Base-by-base conservation (phyloP, 2,888 invertebrate genomes). In the Noctua janthe region DNA sequence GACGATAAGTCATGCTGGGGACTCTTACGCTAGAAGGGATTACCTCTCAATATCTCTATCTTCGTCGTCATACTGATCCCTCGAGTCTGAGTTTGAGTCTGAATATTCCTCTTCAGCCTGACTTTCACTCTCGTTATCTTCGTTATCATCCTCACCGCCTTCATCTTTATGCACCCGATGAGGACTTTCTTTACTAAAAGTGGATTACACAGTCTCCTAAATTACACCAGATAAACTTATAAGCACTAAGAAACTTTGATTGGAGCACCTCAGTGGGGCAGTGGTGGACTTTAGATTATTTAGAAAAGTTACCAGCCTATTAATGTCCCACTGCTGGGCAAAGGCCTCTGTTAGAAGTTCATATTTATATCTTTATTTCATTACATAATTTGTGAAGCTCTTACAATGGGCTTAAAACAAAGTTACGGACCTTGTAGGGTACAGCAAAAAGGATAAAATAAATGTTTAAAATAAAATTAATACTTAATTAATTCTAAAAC, bases 11-110 rank as follows among this genome's bases (percentile, higher is more conserved):
- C 15, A 56, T n/a, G 23, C 75, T 23, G 13, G 29, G 5, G 6
- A 51, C 13, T 15, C 8, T n/a, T 39, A 56, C 15, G 11, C 5
- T 59, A 29, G 11, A 67, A 54, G 8, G 17, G 54, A 35, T 56
- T 91, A 95, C 95, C 94, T 94, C 87, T 94, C 92, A 75, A 94
- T 88, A 78, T 75, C 82, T 59, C 89, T 92, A 72, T 93, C 91
- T 69, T 92, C 91, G 23, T 94, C 93, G 15, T 95, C 93, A 82
- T 94, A 91, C 15, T 94, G 91, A 62, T 93, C 93, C 56, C 90
- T 92, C 6, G 87, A 84, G 43, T 43, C 43, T 43, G 43, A 43
- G 43, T 43, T 43, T 7, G 39, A 39, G 76, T 94, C 92, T 51
- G 91, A 88, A 6, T 94, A 94, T 67, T 95, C 94, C 54, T 93